Conservation (phyloP, 2,888 invertebrate genomes). For the Rosalia funebris region DNA sequence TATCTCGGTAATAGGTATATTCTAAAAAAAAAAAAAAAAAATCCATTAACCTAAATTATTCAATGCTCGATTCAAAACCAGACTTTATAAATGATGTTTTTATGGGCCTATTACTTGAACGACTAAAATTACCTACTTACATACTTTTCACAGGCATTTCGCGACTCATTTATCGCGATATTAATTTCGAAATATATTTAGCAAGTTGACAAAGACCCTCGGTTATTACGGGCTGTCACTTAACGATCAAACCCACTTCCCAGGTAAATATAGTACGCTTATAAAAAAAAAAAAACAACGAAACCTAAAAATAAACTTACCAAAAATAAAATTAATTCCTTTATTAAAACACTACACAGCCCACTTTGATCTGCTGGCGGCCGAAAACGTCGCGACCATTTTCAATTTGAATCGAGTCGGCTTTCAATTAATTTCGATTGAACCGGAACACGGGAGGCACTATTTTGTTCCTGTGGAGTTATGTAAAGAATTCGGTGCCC, state of each 20-base stretch:
- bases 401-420: slow-evolving; percentile 15
- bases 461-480: slow-evolving; percentile 33
- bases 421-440: slow-evolving; percentile 29
- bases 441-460: slow-evolving; percentile 34
- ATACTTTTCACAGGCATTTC: too few species aligned
- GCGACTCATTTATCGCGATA: too few species aligned
- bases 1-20: too few species aligned
- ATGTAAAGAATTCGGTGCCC: slow-evolving; percentile 37
- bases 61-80: too few species aligned
- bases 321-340: slow-evolving; percentile 26
- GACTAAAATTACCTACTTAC: too few species aligned
- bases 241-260: slow-evolving; percentile 2
- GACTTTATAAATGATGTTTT: too few species aligned
- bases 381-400: slow-evolving; percentile 9
- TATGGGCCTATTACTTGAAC: too few species aligned
- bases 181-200: too few species aligned
- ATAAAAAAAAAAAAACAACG: slow-evolving; percentile 8
- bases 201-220: too few species aligned
- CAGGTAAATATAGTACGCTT: slow-evolving; percentile 13
- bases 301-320: slow-evolving; percentile 42
- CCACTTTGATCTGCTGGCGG: slow-evolving; percentile 4
- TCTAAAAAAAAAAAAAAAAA: too few species aligned
- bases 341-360: slow-evolving; percentile 12
- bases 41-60: too few species aligned
- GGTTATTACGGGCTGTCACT: neutral